Conservation (phyloP, 2,113 vertebrate species). For the Agapornis roseicollis region DNA sequence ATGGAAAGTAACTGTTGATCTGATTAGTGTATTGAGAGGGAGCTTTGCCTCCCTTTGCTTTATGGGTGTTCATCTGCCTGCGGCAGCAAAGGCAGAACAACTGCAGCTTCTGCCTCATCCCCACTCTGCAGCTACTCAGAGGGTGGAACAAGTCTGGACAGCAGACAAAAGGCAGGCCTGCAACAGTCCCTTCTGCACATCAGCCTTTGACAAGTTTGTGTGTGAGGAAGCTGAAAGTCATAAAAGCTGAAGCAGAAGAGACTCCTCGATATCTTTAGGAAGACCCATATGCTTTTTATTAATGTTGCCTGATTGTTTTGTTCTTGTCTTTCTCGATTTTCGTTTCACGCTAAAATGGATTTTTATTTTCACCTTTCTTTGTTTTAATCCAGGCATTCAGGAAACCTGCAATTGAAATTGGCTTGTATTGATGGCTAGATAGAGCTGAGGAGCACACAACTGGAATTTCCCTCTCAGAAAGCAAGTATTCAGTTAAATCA, state of each 20-base stretch:
- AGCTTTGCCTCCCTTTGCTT: slow-evolving; percentile 27
- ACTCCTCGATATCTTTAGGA: background rate
- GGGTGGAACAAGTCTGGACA: slow-evolving; percentile 58
- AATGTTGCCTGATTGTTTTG: background rate
- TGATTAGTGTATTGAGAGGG: slow-evolving; percentile 33
- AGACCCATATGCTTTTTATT: background rate
- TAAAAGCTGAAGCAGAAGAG: background rate
- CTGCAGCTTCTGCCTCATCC: background rate
- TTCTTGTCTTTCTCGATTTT: background rate
- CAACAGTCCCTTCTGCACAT: slow-evolving; percentile 8
- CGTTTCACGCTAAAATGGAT: background rate
- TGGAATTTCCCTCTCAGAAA: slow-evolving; percentile 59
- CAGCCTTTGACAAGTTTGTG: background rate
- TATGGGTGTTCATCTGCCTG: slow-evolving; percentile 42
- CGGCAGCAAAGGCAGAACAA: background rate
- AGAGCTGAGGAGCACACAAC: slow-evolving; percentile 53
- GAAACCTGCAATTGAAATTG: slow-evolving; percentile 57
- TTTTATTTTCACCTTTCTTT: slow-evolving; percentile 47
- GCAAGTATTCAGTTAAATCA: slow-evolving; percentile 64
- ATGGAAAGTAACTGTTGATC: slow-evolving; percentile 49
- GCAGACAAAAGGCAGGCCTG: slow-evolving; percentile 8
- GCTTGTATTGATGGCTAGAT: slow-evolving; percentile 60
- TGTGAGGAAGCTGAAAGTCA: background rate
- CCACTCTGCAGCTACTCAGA: background rate
- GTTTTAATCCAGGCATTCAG: slow-evolving; percentile 44